Evolutionary conservation across 2,113 vertebrate species (phyloP).

Genomic region (Pachypanchax playfairii): DNA sequence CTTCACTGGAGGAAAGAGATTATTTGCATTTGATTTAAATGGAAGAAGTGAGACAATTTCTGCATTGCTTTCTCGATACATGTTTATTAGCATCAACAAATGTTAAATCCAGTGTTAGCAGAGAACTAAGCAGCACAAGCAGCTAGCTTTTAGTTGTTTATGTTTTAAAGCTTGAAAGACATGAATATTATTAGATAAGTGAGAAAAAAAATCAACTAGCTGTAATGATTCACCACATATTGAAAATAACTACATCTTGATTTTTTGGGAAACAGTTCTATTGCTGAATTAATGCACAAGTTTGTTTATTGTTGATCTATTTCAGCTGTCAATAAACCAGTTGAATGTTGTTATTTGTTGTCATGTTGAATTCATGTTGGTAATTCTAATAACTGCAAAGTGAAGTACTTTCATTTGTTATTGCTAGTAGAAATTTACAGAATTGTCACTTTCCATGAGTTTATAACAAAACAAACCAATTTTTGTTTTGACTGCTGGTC

Average conservation of each 20-base stretch:
- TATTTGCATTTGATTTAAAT: background rate
- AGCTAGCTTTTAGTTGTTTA: slow-evolving; percentile 35
- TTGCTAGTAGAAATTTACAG: background rate
- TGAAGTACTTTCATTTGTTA: too few relatives aligned
- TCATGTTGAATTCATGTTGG: background rate
- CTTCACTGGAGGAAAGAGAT: background rate
- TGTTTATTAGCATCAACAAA: background rate
- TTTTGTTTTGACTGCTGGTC: too few relatives aligned
- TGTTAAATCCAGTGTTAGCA: background rate
- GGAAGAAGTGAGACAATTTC: background rate
- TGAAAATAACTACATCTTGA: slow-evolving; percentile 80
- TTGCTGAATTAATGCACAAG: slow-evolving; percentile 83
- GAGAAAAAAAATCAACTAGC: slow-evolving; percentile 26
- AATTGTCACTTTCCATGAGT: too few relatives aligned
- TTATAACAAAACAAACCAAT: too few relatives aligned
- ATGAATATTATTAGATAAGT: slow-evolving; percentile 34
- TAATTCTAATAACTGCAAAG: background rate
- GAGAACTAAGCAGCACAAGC: background rate
- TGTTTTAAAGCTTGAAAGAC: slow-evolving; percentile 35
- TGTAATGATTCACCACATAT: slow-evolving; percentile 52
- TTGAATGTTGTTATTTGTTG: slow-evolving; percentile 42
- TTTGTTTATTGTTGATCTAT: slow-evolving; percentile 81
- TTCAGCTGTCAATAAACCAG: slow-evolving; percentile 76
- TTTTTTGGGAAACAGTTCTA: slow-evolving; percentile 76
- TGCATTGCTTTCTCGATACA: background rate